Evolutionary conservation across 2,797 vertebrate species (phyloP).

Genomic region (Pteropus rufus): DNA sequence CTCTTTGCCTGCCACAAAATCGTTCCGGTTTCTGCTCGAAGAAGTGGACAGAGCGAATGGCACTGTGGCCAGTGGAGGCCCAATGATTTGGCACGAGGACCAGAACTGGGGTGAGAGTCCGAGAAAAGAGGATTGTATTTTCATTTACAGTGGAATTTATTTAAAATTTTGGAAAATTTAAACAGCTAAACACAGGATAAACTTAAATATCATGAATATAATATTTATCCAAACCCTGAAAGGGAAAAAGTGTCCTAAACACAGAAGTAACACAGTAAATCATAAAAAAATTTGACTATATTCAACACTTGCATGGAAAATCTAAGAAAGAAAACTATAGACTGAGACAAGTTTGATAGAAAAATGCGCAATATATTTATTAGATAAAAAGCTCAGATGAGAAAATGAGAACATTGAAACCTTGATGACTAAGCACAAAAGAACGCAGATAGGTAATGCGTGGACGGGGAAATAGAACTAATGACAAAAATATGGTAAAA

Average conservation of each 20-base stretch:
- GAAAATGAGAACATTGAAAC: not conserved
- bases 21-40: not conserved
- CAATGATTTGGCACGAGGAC: fast-evolving
- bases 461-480: not conserved
- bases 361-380: not conserved
- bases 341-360: not conserved
- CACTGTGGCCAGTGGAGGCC: fast-evolving
- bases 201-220: not conserved
- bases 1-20: not conserved
- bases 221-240: not conserved
- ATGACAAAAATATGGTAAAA: not conserved
- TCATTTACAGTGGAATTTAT: not conserved
- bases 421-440: not conserved
- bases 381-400: not conserved
- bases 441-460: not conserved
- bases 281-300: not conserved
- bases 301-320: not conserved
- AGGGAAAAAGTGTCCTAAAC: not conserved
- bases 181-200: not conserved
- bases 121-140: not conserved
- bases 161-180: not conserved
- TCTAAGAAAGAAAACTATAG: not conserved
- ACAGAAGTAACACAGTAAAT: not conserved
- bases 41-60: not conserved
- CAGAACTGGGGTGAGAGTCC: fast-evolving